A percentile compares a stretch with the other conserved stretches of the same genome.
Evolutionary conservation across 2,888 invertebrate genomes (phyloP).

Genomic region (Caenorhabditis angaria): DNA sequence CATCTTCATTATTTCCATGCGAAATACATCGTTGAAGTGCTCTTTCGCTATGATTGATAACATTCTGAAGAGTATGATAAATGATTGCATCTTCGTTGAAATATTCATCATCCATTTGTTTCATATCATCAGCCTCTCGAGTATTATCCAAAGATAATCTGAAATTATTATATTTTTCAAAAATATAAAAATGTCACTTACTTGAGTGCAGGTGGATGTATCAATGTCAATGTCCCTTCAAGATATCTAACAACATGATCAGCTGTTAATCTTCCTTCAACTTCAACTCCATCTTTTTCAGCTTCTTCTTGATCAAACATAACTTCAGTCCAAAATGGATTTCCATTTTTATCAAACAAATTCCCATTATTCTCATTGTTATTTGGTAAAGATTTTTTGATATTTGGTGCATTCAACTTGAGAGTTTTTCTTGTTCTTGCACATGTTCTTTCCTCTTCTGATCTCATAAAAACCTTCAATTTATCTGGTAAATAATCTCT

Average conservation of each 20-base stretch:
- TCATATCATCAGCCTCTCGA: neutral
- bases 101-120: neutral
- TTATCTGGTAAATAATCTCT: neutral
- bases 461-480: neutral
- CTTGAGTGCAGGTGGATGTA: neutral
- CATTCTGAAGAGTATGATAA: constrained; percentile 6
- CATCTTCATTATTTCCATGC: neutral
- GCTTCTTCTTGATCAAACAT: constrained; percentile 3
- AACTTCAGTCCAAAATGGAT: constrained; percentile 3
- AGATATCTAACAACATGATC: constrained; percentile 9
- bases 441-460: neutral
- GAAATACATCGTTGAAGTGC: constrained; percentile 3
- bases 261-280: constrained; percentile 5
- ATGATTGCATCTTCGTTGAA: constrained; percentile 3
- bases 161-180: neutral
- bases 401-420: neutral
- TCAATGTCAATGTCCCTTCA: neutral
- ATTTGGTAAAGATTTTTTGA: neutral
- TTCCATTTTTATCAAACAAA: constrained; percentile 2
- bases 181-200: neutral
- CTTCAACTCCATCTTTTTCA: constrained; percentile 11
- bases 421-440: neutral
- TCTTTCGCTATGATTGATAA: constrained; percentile 2
- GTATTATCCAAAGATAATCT: neutral
- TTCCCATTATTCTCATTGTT: constrained; percentile 9